phyloP scores from a whole-genome alignment of 2,797 vertebrate species.

The Enteromius thamalakanensis region DNA sequence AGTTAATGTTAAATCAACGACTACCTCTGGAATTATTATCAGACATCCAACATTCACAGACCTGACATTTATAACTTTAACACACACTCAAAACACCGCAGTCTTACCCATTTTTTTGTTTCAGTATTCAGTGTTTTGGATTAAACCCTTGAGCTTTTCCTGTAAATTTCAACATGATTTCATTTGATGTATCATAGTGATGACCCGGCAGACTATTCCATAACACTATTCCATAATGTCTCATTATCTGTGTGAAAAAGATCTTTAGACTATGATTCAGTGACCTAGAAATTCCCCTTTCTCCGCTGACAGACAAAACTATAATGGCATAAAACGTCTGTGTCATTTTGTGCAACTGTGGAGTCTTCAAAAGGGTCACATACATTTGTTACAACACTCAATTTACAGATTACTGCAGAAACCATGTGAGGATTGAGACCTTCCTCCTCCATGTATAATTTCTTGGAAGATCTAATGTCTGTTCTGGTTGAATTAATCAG shows the following conservation, averaged over 20 bases:
- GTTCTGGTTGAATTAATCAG: slow-evolving; percentile 44
- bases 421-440: slow-evolving; percentile 17
- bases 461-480: slow-evolving; percentile 39
- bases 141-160: neutral
- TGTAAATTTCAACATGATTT: slow-evolving; percentile 7
- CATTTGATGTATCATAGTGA: neutral
- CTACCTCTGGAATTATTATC: slow-evolving; percentile 41
- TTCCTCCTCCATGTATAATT: slow-evolving; percentile 4
- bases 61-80: slow-evolving; percentile 14
- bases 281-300: slow-evolving; percentile 26
- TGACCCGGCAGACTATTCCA: neutral
- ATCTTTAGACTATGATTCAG: slow-evolving; percentile 23
- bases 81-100: neutral
- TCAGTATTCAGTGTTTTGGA: neutral
- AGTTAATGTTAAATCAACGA: slow-evolving; percentile 28
- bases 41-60: slow-evolving; percentile 4
- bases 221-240: neutral
- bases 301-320: slow-evolving; percentile 3
- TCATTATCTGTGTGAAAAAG: slow-evolving; percentile 17
- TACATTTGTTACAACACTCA: neutral
- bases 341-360: slow-evolving; percentile 8
- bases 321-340: slow-evolving; percentile 13
- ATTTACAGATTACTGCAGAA: slow-evolving; percentile 6
- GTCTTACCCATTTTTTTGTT: neutral
- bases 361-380: slow-evolving; percentile 20